Evolutionary conservation across 2,888 invertebrate genomes (phyloP).

Genomic region (Mesorhabditis sp.): DNA sequence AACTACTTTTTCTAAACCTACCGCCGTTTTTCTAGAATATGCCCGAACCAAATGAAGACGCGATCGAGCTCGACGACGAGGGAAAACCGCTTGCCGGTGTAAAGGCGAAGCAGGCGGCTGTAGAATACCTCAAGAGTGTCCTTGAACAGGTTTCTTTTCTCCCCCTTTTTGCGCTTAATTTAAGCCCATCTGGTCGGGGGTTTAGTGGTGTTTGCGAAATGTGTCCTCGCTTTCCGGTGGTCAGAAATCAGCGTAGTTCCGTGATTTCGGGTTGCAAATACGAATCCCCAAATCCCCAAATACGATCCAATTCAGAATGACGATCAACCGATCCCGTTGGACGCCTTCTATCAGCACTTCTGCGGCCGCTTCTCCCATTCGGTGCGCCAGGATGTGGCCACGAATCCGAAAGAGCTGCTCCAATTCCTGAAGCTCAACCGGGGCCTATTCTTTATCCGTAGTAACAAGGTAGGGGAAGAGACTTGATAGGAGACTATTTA

Average conservation of each 20-base stretch:
- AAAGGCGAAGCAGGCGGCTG: conserved; percentile 56
- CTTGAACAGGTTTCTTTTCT: conserved; percentile 44
- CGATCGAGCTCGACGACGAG: conserved; percentile 55
- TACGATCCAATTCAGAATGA: conserved; percentile 41
- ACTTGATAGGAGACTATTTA: conserved; percentile 6
- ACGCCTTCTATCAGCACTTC: conserved; percentile 53
- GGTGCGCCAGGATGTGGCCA: conserved; percentile 70
- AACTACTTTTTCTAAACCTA: not conserved
- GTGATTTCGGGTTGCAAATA: no score
- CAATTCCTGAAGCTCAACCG: conserved; percentile 88
- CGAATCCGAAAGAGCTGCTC: conserved; percentile 81
- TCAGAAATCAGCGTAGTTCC: no score
- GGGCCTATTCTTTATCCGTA: conserved; percentile 87
- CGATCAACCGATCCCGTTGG: conserved; percentile 55
- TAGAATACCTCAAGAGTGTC: conserved; percentile 53
- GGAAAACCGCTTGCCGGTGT: conserved; percentile 53
- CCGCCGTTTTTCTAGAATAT: conserved; percentile 35
- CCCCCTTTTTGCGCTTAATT: not conserved
- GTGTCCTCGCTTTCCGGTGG: no score
- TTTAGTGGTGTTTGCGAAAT: no score
- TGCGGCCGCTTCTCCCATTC: conserved; percentile 56
- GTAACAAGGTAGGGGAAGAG: conserved; percentile 68
- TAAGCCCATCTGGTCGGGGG: no score
- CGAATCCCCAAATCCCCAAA: not conserved
- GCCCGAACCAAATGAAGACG: conserved; percentile 54